Percentiles rank a stretch among this genome's conserved stretches.
Conservation (phyloP, 2,888 invertebrate species). For the Microdon myrmicae region DNA sequence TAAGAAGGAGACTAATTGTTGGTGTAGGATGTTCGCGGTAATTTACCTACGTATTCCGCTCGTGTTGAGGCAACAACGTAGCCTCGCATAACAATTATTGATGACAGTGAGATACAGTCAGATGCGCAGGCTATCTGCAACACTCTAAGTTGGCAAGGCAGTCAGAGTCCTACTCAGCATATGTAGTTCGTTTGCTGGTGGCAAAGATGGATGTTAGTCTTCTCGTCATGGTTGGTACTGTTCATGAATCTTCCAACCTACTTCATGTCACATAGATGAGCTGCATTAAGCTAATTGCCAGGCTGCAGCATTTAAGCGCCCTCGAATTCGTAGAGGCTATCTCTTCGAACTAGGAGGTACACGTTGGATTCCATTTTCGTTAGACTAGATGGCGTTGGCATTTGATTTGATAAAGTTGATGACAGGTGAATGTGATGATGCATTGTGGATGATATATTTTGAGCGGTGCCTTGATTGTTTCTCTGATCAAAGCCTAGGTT, state of each 20-base stretch:
- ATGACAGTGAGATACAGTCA: conserved; percentile 3
- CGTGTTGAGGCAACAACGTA: not conserved
- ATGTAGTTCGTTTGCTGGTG: not conserved
- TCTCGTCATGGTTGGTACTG: conserved; percentile 16
- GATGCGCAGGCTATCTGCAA: too few relatives aligned
- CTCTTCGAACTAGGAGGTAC: too few relatives aligned
- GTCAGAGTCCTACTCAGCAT: not conserved
- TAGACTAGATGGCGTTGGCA: too few relatives aligned
- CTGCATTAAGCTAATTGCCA: conserved; percentile 45
- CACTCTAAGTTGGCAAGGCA: too few relatives aligned
- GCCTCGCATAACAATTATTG: conserved; percentile 24
- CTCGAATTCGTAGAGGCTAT: too few relatives aligned
- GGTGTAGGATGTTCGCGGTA: conserved; percentile 27
- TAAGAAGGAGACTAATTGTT: conserved; percentile 25
- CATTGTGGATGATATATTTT: too few relatives aligned
- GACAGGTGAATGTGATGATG: too few relatives aligned
- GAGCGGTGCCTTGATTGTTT: too few relatives aligned
- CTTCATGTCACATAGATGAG: conserved; percentile 45
- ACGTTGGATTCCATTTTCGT: too few relatives aligned
- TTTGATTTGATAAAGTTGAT: too few relatives aligned
- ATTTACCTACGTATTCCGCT: conserved; percentile 1
- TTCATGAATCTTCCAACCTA: conserved; percentile 47
- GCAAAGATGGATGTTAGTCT: conserved; percentile 19
- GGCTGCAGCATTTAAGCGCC: conserved; percentile 45
- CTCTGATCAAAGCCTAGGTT: too few relatives aligned